Evolutionary conservation across 1,140 invertebrate genomes (phyloP), one percentile per base, ranked within the genome.

Genomic region (Nymphalis io): DNA sequence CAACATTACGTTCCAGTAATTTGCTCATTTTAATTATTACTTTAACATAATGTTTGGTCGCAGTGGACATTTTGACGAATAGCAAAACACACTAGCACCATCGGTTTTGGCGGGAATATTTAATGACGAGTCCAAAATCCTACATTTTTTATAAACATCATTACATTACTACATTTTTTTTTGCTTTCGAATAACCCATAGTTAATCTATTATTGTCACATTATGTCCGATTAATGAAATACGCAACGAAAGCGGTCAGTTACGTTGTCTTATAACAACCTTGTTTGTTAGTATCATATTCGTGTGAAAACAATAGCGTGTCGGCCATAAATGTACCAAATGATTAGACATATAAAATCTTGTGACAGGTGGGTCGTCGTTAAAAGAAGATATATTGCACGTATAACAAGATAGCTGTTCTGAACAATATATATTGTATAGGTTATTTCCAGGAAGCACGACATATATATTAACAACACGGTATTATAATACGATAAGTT

Each of bases 281-380:
- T 42, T 23, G 39, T 60, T 63, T 63, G 33, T 27, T 39, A 21
- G 18, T 16, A 38, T n/a, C 27, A 53, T 53, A 21, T 44, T 12
- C 44, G 42, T 62, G 16, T 11, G 20, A 53, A 53, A 61, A 46
- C 60, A 46, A 48, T 16, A 18, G 40, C n/a, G 40, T 44, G n/a
- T n/a, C 12, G 27, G 16, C 44, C 48, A 51, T 63, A 63, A 63
- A 48, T 63, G 51, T 63, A 63, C 12, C 61, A 15, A 63, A 27
- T 63, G 33, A 70, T 62, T 63, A 62, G 23, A 63, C 16, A 40
- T 39, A 60, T 70, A 60, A 64, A 70, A 70, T 48, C 61, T 21
- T 40, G 48, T 51, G 61, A 64, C 68, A 64, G 68, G 61, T 64
- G 13, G 42, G 60, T 62, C 27, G 58, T 57, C 67, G 68, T 60